A percentile compares a stretch with the other conserved stretches of the same genome.
phyloP scores from a whole-genome alignment of 2,888 invertebrate species.

The Odontothrips loti region DNA sequence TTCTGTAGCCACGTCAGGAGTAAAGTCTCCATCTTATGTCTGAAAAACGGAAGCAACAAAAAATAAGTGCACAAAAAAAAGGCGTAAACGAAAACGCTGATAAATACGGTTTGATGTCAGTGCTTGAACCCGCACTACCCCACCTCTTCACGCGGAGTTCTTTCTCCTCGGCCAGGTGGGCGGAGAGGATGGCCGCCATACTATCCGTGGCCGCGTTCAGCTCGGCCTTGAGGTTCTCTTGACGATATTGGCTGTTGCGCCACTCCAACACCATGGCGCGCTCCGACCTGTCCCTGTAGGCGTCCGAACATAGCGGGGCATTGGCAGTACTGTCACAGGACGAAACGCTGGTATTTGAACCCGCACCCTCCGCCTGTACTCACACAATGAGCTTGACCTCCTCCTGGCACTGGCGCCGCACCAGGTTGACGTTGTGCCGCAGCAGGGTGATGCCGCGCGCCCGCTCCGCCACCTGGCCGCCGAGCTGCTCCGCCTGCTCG shows the following conservation, averaged over 20 bases:
- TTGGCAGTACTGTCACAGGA: too few species aligned
- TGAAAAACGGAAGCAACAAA: neutral
- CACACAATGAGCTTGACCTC: conserved; percentile 14
- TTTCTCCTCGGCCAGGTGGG: conserved; percentile 15
- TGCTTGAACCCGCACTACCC: neutral
- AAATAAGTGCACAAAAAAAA: neutral
- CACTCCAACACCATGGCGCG: conserved; percentile 19
- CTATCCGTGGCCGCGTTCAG: neutral
- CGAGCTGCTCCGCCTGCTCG: conserved; percentile 7
- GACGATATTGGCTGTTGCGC: conserved; percentile 4
- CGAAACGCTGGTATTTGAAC: too few species aligned
- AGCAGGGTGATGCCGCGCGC: neutral
- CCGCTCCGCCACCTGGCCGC: conserved; percentile 9
- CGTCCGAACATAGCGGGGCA: neutral
- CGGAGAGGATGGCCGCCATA: neutral
- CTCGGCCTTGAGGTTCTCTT: conserved; percentile 19
- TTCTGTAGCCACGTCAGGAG: neutral
- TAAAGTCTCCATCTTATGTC: conserved; percentile 4
- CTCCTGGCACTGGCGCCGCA: conserved; percentile 20
- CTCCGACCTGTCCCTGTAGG: neutral
- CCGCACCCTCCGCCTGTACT: neutral
- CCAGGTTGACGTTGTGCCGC: conserved; percentile 12
- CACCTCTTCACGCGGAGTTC: neutral
- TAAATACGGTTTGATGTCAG: neutral
- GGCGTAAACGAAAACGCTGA: neutral